phyloP scores from a whole-genome alignment of 2,797 vertebrate species.

The Myotis daubentonii region DNA sequence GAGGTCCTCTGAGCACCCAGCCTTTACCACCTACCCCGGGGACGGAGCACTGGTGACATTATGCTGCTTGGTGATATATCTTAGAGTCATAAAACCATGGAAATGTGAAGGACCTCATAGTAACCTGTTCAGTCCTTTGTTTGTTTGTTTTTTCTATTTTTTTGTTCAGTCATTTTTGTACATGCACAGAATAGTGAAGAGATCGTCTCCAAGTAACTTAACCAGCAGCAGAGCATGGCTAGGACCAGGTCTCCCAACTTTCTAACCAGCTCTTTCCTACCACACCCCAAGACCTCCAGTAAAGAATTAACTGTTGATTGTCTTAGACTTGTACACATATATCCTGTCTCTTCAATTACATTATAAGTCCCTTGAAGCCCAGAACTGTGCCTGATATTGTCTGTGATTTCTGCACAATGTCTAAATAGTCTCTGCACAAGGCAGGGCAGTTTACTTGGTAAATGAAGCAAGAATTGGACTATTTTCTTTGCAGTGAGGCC shows the following conservation, averaged over 20 bases:
- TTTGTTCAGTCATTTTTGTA: not conserved
- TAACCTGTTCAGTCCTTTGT: not conserved
- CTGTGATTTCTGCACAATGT: not conserved
- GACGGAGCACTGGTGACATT: not conserved
- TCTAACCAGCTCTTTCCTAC: not conserved
- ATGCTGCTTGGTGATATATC: not conserved
- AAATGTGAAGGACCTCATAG: not conserved
- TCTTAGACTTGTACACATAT: not conserved
- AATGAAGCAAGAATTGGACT: not conserved
- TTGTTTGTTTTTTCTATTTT: too few relatives aligned
- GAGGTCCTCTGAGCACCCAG: not conserved
- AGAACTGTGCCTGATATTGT: not conserved
- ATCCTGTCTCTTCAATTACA: not conserved
- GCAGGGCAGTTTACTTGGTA: not conserved
- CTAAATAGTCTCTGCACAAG: not conserved
- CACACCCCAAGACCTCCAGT: not conserved
- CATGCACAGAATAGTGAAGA: not conserved
- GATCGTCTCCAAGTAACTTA: not conserved
- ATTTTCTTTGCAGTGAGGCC: not conserved
- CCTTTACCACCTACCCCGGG: not conserved
- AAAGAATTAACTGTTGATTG: not conserved
- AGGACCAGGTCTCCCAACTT: not conserved
- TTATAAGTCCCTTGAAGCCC: not conserved
- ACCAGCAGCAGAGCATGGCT: not conserved
- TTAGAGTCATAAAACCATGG: not conserved